Conservation (phyloP, 2,113 vertebrate genomes). For the Symphodus melops region DNA sequence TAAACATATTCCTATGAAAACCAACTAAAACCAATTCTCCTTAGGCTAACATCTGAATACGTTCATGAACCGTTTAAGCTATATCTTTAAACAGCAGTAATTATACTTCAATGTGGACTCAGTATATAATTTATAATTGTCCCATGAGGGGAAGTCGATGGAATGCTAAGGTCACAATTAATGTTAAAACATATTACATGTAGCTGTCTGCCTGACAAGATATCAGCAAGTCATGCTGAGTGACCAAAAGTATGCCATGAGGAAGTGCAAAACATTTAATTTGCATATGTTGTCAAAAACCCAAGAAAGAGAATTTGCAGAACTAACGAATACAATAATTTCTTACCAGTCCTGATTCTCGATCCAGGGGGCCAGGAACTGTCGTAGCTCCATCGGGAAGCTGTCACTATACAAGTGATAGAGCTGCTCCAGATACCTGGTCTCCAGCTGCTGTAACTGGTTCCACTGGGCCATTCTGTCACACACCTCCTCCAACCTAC, state of each 20-base stretch:
- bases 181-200: background rate
- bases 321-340: background rate
- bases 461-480: conserved; percentile 98
- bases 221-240: conserved; percentile 1
- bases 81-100: too few relatives aligned
- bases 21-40: too few relatives aligned
- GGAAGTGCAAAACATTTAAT: background rate
- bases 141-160: background rate
- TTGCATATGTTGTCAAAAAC: background rate
- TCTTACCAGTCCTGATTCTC: conserved; percentile 98
- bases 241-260: background rate
- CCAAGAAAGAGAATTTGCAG: background rate
- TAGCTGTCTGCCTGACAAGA: background rate
- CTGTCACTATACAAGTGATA: conserved; percentile 99
- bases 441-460: conserved; percentile 98
- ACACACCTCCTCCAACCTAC: conserved; percentile 40
- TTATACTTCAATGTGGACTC: too few relatives aligned
- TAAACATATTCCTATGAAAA: background rate
- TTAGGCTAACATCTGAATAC: too few relatives aligned
- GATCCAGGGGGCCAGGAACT: conserved; percentile 98
- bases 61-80: too few relatives aligned
- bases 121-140: too few relatives aligned
- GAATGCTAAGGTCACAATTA: background rate
- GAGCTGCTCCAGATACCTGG: conserved; percentile 96
- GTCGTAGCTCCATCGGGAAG: conserved; percentile 98